Base-by-base conservation (phyloP, 2,888 invertebrate genomes). In the Clostera curtula region DNA sequence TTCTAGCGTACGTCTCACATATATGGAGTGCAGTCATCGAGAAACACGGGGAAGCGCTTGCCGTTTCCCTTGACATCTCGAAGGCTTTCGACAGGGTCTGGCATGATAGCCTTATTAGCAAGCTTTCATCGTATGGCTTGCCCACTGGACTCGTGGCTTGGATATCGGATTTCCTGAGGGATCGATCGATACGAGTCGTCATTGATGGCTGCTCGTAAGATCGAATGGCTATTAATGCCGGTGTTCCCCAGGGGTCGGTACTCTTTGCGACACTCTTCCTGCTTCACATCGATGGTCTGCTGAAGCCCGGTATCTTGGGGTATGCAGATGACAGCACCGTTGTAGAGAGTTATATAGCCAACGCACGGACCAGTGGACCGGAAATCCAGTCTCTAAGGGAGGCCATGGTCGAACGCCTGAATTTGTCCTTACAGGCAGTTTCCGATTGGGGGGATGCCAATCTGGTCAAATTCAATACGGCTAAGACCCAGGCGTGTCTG, bases 31-130 rank as follows among this genome's bases (percentile, higher is more conserved):
- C 11, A 31, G 39, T n/a, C n/a, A n/a, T n/a, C n/a, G n/a, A n/a
- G n/a, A n/a, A n/a, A n/a, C n/a, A n/a, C n/a, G n/a, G n/a, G 3
- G 33, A 33, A 21, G 37, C 37, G 4, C 18, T 32, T 4, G 38
- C 32, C 11, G 29, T 35, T 6, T 30, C 32, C 6, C 18, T 33
- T n/a, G 30, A 35, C 11, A 21, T 23, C 14, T 34, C 38, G 7
- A 35, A n/a, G n/a, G n/a, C n/a, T n/a, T n/a, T n/a, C n/a, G n/a
- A n/a, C n/a, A n/a, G n/a, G n/a, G n/a, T n/a, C n/a, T 27, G 31
- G 31, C 35, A 35, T 17, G 25, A 18, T 7, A 17, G 19, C 12
- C 19, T 27, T 18, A 9, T 31, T 2, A 21, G 24, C 12, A 34
- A 38, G 24, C 34, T 38, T 23, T 26, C 32, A 2, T 14, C 20